A percentile compares a stretch with the other conserved stretches of the same genome.
Conservation (phyloP, 1,140 invertebrate genomes). For the Brachionus plicatilis region DNA sequence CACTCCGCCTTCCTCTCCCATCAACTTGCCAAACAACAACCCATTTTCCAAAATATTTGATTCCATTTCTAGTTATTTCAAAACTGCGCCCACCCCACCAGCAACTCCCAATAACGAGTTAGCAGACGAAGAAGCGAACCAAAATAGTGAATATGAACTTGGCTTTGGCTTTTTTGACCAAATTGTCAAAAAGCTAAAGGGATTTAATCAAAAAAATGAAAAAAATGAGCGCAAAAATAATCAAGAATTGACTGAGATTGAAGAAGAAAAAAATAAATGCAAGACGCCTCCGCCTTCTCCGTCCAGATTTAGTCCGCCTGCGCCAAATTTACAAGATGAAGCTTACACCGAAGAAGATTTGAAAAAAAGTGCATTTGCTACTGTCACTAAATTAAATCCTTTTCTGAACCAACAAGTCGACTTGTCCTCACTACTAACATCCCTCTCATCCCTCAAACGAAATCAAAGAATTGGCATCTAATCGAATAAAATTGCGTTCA, state of each 20-base stretch:
- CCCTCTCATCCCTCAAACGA: conserved; percentile 1
- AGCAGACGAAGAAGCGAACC: neutral
- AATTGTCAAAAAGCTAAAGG: conserved; percentile 4
- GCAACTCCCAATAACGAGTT: neutral
- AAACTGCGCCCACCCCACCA: conserved; percentile 17
- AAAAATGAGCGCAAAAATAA: neutral
- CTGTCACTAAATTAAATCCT: neutral
- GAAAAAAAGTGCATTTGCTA: conserved; percentile 20
- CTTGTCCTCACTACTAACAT: neutral
- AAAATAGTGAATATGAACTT: neutral
- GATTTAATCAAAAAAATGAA: neutral
- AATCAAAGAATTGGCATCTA: neutral
- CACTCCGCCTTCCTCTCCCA: conserved; percentile 23
- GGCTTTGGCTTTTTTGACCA: conserved; percentile 11
- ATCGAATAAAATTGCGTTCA: neutral
- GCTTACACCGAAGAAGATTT: neutral
- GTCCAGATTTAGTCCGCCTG: neutral
- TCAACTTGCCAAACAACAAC: neutral
- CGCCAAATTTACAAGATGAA: neutral
- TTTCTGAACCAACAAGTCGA: conserved; percentile 11
- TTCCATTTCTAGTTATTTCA: conserved; percentile 28
- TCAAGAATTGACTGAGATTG: neutral
- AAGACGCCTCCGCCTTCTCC: conserved; percentile 31
- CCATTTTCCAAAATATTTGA: neutral
- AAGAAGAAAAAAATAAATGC: neutral